These are phyloP conservation scores for Enteromius treurensis DNA, from an alignment of 2,797 vertebrate genomes.

Conservation along the genomic window DNA sequence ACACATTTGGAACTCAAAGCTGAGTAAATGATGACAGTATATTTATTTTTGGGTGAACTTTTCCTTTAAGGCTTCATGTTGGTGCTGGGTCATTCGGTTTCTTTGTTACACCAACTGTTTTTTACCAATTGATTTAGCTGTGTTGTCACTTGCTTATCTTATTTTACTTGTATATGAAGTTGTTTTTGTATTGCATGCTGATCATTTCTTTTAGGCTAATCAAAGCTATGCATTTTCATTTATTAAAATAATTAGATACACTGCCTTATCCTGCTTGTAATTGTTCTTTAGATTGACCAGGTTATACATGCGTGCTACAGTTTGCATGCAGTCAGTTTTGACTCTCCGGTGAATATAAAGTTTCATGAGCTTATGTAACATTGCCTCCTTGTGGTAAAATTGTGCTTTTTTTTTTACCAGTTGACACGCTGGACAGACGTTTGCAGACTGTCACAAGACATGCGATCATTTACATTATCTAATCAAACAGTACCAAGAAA, in stretches of 20 bases:
- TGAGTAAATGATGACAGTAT: too few species aligned
- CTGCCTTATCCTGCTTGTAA: background rate
- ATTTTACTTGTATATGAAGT: background rate
- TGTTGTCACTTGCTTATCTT: background rate
- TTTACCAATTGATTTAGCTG: background rate
- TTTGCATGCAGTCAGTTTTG: background rate
- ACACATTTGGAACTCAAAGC: too few species aligned
- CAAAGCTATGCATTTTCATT: background rate
- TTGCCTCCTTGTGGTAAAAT: conserved; percentile 47
- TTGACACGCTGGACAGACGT: background rate
- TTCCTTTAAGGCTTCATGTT: background rate
- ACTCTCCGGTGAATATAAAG: conserved; percentile 1
- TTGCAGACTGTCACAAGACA: background rate
- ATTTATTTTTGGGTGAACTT: too few species aligned
- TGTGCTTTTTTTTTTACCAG: conserved; percentile 1
- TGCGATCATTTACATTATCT: background rate
- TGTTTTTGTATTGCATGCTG: background rate
- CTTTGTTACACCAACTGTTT: too few species aligned
- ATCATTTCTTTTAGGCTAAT: background rate
- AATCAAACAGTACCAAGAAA: background rate
- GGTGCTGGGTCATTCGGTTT: background rate
- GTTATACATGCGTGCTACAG: background rate
- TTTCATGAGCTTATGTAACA: conserved; percentile 14
- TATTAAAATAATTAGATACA: background rate
- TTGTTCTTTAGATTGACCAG: background rate